Evolutionary conservation across 1,140 invertebrate species (phyloP), one percentile per base, ranked within the genome.

Genomic region (Microplitis mediator): DNA sequence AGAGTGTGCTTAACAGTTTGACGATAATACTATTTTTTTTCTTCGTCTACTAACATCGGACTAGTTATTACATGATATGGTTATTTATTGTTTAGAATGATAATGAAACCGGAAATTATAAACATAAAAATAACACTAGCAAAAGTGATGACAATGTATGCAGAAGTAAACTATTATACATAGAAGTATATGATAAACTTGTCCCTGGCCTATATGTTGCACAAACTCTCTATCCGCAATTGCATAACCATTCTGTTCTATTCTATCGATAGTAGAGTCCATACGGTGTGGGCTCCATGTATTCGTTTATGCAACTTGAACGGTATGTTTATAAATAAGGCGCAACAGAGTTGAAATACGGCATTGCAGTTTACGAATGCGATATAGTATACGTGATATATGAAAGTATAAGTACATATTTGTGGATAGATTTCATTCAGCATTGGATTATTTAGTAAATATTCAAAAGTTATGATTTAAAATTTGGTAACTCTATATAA

Each of bases 201-300:
- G 80, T 81, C 80, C 80, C 78, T 81, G 80, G 79, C 80, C 80
- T 75, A 81, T 81, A 80, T 81, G 74, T 69, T 60, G 62, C 34
- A 64, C 72, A 72, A 75, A 74, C 74, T 81, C 74, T 51, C 61
- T 77, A 81, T 81, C 78, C 78, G 77, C 74, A 60, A 78, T 81
- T 81, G 77, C 78, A 78, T 78, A 80, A 81, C 73, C 35, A 66
- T 58, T 66, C 71, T 72, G 65, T 72, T n/a, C 32, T 63, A 64
- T 72, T n/a, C 32, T 63, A 64, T 73, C 70, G 75, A 80, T 80
- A 78, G 75, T 74, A 73, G 72, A 79, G 79, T 74, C 69, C 73
- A 72, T 76, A 58, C 64, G 65, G 68, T 69, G 32, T 13, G 9
- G 11, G 54, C 45, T 34, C 69, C 32, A 58, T 63, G 39, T 36